Conservation (phyloP, 92 coral and sea anemone genomes). For the Bergia sp. region DNA sequence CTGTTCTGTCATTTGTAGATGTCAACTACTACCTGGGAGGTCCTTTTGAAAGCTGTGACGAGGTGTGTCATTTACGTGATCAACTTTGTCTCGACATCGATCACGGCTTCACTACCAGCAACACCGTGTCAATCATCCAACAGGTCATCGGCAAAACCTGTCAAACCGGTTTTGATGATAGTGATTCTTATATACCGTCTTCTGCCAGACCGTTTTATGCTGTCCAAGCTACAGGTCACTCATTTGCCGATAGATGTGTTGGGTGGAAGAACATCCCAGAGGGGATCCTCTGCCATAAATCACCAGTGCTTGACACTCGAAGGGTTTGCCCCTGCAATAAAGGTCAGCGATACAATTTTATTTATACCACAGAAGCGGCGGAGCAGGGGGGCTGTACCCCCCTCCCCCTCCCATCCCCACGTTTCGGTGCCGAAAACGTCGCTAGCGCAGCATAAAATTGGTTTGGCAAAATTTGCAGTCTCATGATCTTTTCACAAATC, state of each 20-base stretch:
- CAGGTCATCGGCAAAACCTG: not conserved
- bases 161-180: not conserved
- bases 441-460: no score
- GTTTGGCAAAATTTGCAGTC: no score
- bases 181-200: not conserved
- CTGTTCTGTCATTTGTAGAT: not conserved
- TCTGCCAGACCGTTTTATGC: not conserved
- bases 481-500: no score
- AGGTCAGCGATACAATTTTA: no score
- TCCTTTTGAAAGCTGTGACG: conserved; percentile 1
- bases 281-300: not conserved
- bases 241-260: not conserved
- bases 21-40: conserved; percentile 22
- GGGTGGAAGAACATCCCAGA: conserved; percentile 7
- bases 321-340: conserved; percentile 25
- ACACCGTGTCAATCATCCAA: not conserved
- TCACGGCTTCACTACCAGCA: not conserved
- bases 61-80: conserved; percentile 15
- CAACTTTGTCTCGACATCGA: conserved; percentile 29
- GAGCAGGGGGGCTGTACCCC: no score
- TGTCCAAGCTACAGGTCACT: not conserved
- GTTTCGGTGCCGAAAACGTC: no score
- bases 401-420: no score
- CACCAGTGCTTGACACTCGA: not conserved
- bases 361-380: no score